Evolutionary conservation across 2,888 invertebrate genomes (phyloP), one percentile per base, ranked within the genome.

Genomic region (Koerneria pararmatus): DNA sequence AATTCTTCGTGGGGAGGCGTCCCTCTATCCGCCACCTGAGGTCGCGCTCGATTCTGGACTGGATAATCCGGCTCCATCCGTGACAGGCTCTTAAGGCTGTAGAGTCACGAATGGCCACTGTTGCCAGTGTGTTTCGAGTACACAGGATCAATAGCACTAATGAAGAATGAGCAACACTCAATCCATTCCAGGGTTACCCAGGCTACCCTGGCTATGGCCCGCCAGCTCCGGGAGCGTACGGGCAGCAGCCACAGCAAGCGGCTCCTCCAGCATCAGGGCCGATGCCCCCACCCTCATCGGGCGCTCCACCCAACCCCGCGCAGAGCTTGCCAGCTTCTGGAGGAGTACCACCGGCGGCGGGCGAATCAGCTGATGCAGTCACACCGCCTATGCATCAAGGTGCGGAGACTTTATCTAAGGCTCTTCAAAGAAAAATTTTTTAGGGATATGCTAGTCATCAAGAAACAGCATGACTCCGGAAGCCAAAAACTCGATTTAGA

Each of bases 351-450:
- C 60, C 48, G 2, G 61, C 64, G 31, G 6, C 34, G 2, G 60
- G 56, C 15, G 71, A 69, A 29, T 37, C 58, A 1, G 65, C 62
- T 6, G 73, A 73, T 22, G 74, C 68, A 6, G 74, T 75, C 37
- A 73, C 77, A 22, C 76, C 76, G 34, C 77, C 77, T 32, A 75
- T 77, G 74, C 77, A 78, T 51, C 77, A 75, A 57, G 78, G 77
- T 65, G 32, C 51, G 34, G 19, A 31, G 15, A 1, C 15, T 51
- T 31, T 31, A 62, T 51, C 49, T n/a, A n/a, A n/a, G n/a, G n/a
- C n/a, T n/a, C n/a, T n/a, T n/a, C n/a, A n/a, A n/a, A n/a, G n/a
- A n/a, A n/a, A n/a, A n/a, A n/a, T n/a, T n/a, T n/a, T n/a, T n/a
- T n/a, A n/a, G n/a, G n/a, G n/a, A n/a, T n/a, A n/a, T n/a, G n/a